Evolutionary conservation across 35 echinoderm and acorn worm genomes (phyloP).

Genomic region (Patiria miniata): DNA sequence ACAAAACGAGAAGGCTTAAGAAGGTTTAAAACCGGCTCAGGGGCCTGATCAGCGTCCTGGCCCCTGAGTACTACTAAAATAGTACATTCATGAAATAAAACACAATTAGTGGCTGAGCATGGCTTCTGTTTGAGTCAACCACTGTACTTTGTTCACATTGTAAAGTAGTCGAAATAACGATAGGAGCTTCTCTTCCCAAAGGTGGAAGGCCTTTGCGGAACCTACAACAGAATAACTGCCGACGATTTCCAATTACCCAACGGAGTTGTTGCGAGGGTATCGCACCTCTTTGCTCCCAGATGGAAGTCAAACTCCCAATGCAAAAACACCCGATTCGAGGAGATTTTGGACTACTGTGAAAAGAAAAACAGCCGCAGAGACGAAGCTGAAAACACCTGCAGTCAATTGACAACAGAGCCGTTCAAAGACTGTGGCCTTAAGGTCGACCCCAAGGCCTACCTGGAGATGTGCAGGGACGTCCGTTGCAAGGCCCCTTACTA

Average conservation of each 20-base stretch:
- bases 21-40: too few species aligned
- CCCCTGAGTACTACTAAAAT: too few species aligned
- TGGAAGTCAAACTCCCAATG: not conserved
- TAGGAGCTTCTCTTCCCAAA: not conserved
- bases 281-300: not conserved
- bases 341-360: not conserved
- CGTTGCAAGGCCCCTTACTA: not conserved
- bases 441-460: not conserved
- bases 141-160: too few species aligned
- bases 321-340: not conserved
- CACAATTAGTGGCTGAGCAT: too few species aligned
- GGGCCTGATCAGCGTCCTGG: too few species aligned
- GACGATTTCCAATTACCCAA: conserved; percentile 26
- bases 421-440: conserved; percentile 4
- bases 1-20: too few species aligned
- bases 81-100: too few species aligned
- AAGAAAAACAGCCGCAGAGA: not conserved
- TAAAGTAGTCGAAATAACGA: too few species aligned
- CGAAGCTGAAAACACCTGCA: not conserved
- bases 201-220: conserved; percentile 44
- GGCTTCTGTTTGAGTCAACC: not conserved
- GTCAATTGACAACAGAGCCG: not conserved
- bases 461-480: conserved; percentile 20
- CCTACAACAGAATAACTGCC: conserved; percentile 16
- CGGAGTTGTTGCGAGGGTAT: not conserved